Evolutionary conservation across 1,140 invertebrate species (phyloP), one percentile per base, ranked within the genome.

Genomic region (Coboldia fuscipes): DNA sequence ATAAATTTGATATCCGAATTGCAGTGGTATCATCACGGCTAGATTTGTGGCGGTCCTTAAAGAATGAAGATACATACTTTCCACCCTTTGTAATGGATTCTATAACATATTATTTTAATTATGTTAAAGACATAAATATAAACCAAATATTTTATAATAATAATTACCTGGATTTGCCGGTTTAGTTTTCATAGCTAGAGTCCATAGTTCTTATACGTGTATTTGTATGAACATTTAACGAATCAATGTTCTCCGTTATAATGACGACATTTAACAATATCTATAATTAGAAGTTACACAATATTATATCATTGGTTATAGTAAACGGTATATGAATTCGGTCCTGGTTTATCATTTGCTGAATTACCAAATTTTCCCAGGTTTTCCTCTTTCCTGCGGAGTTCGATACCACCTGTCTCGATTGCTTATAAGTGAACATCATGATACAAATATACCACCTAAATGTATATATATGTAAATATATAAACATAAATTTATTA

Each of bases 161-260:
- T 17, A 6, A 3, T 12, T 23, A 19, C 13, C 30, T 27, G 37
- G 12, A 13, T 15, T 16, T 24, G 48, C 43, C 13, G 51, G 48
- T 38, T 55, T 55, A 37, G 50, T 51, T 28, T 51, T 60, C 54
- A 50, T 49, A 31, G 45, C 60, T 48, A 65, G 66, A 42, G n/a
- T n/a, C 69, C 66, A 41, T 68, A 68, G 38, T 67, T 66, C 37
- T 83, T 60, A 39, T 72, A 65, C 46, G 75, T 85, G 45, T 93
- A 84, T 57, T 94, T 94, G 66, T 85, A 97, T 2, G 92, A 92
- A 68, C 92, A 97, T 43, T 86, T 86, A 30, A 84, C 73, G 5
- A 89, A 94, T 88, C 90, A 97, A 65, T 97, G 92, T 43, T 96
- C 90, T 13, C 84, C 84, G 48, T 85, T 85, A 61, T 90, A 97